A percentile compares a stretch with the other conserved stretches of the same genome.
These are phyloP conservation scores for Megaceryle alcyon DNA, from an alignment of 2,797 vertebrate genomes.

Conservation along the genomic window DNA sequence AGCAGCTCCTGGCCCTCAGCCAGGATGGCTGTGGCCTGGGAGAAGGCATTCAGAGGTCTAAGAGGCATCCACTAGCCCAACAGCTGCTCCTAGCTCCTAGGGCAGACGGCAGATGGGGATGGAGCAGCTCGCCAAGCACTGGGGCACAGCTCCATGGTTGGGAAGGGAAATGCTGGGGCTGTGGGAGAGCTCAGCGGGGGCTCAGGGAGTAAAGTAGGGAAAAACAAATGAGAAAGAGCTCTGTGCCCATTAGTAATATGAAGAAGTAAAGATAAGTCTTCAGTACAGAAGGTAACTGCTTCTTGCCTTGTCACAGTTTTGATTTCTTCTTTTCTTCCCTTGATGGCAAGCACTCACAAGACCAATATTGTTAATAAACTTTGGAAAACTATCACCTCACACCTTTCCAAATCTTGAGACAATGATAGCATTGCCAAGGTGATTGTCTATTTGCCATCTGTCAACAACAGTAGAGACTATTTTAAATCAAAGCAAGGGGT, in stretches of 20 bases:
- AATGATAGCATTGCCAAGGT: not conserved
- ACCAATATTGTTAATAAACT: not conserved
- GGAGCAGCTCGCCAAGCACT: fast-evolving
- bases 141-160: fast-evolving
- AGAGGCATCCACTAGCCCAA: not conserved
- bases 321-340: not conserved
- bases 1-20: not conserved
- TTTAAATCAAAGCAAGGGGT: not conserved
- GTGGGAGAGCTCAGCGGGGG: not conserved
- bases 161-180: not conserved
- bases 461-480: not conserved
- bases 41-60: not conserved
- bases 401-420: not conserved
- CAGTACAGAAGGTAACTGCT: not conserved
- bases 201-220: not conserved
- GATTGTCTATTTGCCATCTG: not conserved
- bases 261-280: not conserved
- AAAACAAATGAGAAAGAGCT: not conserved
- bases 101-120: not conserved
- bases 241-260: not conserved
- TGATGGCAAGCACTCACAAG: not conserved
- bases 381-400: not conserved
- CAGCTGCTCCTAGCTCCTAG: not conserved
- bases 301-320: not conserved
- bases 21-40: not conserved